Evolutionary conservation across 1,140 invertebrate species (phyloP), one percentile per base, ranked within the genome.

Genomic region (Diorhabda elongata): DNA sequence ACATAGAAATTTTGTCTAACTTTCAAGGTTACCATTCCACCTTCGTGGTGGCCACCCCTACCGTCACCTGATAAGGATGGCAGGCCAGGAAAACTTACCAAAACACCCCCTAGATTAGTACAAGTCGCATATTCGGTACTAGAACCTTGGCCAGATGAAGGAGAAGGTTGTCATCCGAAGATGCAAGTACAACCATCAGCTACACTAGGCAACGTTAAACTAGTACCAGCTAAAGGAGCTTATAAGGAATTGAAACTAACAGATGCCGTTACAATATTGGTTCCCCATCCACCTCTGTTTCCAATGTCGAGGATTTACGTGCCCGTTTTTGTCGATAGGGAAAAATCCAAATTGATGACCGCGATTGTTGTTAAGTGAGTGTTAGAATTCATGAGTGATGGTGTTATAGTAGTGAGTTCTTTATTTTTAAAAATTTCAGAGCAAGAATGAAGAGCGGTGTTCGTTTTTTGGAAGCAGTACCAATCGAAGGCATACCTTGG

Each of bases 271-370:
- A 89, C 90, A 0, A 87, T 96, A n/a, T 81, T 95, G n/a, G 83
- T 95, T n/a, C 93, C 94, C 1, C 90, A 95, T 77, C 89, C 90
- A 44, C 90, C 92, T 0, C 82, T 96, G 3, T 95, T 95, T 82
- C 94, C 94, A 2, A 88, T 92, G 73, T 94, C 93, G n/a, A 88
- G 91, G 72, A 83, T 96, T 57, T 92, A 95, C 81, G 86, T 95
- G 2, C 92, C 94, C 2, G 93, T 93, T 2, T 93, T 93, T 77
- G 84, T 95, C n/a, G 89, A 92, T 58, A 85, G 87, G 44, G 85
- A 87, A 72, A 77, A 84, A 68, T 84, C 85, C 67, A 84, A 87
- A 75, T 74, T 86, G 8, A 85, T 95, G 66, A 87, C 91, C 59
- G 89, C 91, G 3, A 92, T 97, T 77, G 88, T 93, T 71, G 87